A percentile compares a stretch with the other conserved stretches of the same genome.
phyloP scores from a whole-genome alignment of 1,140 invertebrate genomes.

The Trissolcus basalis region DNA sequence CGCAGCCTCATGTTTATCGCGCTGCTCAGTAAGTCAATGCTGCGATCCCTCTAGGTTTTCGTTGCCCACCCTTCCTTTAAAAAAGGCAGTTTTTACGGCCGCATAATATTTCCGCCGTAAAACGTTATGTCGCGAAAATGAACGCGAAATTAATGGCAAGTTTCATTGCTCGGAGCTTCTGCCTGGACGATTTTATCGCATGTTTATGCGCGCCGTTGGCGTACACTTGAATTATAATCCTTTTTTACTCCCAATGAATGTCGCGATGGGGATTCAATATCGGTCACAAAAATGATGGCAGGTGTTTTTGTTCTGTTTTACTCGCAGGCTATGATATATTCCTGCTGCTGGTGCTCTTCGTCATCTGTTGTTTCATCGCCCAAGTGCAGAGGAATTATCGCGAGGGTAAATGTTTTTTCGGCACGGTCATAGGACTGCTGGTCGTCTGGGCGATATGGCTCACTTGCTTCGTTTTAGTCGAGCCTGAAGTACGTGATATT shows the following conservation, averaged over 20 bases:
- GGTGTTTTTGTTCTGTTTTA: slow-evolving; percentile 7
- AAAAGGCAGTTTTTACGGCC: too few species aligned
- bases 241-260: not conserved
- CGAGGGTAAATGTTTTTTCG: slow-evolving; percentile 79
- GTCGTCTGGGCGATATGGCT: slow-evolving; percentile 78
- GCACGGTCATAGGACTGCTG: slow-evolving; percentile 73
- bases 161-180: too few species aligned
- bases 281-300: too few species aligned
- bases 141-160: too few species aligned
- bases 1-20: slow-evolving; percentile 65
- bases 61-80: too few species aligned
- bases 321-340: slow-evolving; percentile 77
- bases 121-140: too few species aligned
- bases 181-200: too few species aligned
- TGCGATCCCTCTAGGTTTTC: not conserved
- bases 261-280: too few species aligned
- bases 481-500: slow-evolving; percentile 72
- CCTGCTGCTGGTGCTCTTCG: slow-evolving; percentile 75
- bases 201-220: too few species aligned
- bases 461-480: slow-evolving; percentile 74
- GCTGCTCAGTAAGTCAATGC: slow-evolving; percentile 63
- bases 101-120: too few species aligned
- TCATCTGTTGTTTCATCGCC: slow-evolving; percentile 76
- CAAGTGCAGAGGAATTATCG: slow-evolving; percentile 79
- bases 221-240: not conserved